Evolutionary conservation across 2,797 vertebrate species (phyloP), one percentile per base, ranked within the genome.

Genomic region (Fratercula arctica): DNA sequence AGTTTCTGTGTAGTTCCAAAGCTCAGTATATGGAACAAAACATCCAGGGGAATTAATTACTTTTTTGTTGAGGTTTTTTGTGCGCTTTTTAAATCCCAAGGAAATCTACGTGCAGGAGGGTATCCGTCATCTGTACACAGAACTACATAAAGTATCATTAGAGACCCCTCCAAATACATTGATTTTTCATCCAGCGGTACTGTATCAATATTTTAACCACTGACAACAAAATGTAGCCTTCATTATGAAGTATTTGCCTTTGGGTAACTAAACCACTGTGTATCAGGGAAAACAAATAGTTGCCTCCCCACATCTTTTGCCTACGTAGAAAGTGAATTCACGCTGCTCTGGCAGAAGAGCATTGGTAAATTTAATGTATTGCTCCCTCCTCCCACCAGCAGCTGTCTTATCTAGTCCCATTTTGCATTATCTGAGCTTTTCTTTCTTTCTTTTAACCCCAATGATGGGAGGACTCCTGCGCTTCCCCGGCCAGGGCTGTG

Each of bases 21-120:
- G 86, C 85, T 89, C 74, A 50, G 85, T 69, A 89, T 91, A 78
- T 86, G 91, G 91, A 94, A 92, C 90, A 95, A 96, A 87, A 88
- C 94, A 92, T 94, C 89, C 88, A 97, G 57, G 73, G 79, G 92
- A 97, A 95, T 97, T 95, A 93, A 96, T 97, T 96, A 96, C 17
- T 11, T 93, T 96, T 95, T 76, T 91, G 90, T 91, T 78, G 78
- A 85, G 41, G 3, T 35, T 90, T 95, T 92, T 64, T 72, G 85
- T 16, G 54, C 60, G 92, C 80, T 88, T 93, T 94, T 92, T 61
- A 94, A 95, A 92, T 93, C 90, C 87, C 91, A 91, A 37, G 25
- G 93, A 96, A 87, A 91, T 85, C 70, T 50, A 2, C 8, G 60
- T 93, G 60, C 85, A 61, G 80, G 85, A 91, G 89, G 20, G 59